A percentile compares a stretch with the other conserved stretches of the same genome.
phyloP scores from a whole-genome alignment of 1,140 invertebrate species.

The Panonychus citri region DNA sequence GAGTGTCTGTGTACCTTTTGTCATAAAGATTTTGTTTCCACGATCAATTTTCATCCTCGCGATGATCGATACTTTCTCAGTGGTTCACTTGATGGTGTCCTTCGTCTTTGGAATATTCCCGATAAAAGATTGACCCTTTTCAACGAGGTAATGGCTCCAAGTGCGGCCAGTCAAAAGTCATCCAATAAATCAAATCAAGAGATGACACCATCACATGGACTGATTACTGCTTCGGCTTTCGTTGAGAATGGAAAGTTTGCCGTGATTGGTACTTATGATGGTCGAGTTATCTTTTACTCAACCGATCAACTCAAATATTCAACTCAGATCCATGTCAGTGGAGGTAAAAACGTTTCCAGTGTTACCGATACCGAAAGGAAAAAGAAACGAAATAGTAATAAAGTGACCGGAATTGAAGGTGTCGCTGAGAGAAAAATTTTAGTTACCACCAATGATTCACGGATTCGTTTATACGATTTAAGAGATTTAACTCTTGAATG shows the following conservation, averaged over 20 bases:
- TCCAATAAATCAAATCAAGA: slow-evolving; percentile 2
- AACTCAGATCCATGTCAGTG: slow-evolving; percentile 12
- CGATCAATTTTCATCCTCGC: slow-evolving; percentile 16
- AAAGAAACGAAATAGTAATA: slow-evolving; percentile 4
- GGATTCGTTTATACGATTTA: slow-evolving; percentile 88
- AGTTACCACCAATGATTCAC: slow-evolving; percentile 91
- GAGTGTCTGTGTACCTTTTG: slow-evolving; percentile 13
- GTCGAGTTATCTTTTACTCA: slow-evolving; percentile 30
- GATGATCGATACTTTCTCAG: slow-evolving; percentile 32
- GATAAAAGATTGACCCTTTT: slow-evolving; percentile 31
- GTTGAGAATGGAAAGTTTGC: slow-evolving; percentile 29
- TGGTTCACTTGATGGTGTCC: slow-evolving; percentile 30
- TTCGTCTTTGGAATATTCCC: slow-evolving; percentile 32
- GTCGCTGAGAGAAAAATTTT: slow-evolving; percentile 34
- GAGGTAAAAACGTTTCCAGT: slow-evolving; percentile 17
- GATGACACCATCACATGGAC: slow-evolving; percentile 17
- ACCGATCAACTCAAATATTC: slow-evolving; percentile 21
- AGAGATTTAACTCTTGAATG: slow-evolving; percentile 80
- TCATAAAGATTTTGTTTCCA: slow-evolving; percentile 12
- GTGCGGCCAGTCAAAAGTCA: neutral
- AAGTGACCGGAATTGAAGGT: slow-evolving; percentile 13
- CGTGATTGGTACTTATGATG: slow-evolving; percentile 31
- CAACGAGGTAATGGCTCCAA: slow-evolving; percentile 24
- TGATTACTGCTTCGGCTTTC: slow-evolving; percentile 31
- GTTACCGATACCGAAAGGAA: neutral